A percentile compares a stretch with the other conserved stretches of the same genome.
Conservation (phyloP, 2,113 vertebrate species). For the Micromys minutus region DNA sequence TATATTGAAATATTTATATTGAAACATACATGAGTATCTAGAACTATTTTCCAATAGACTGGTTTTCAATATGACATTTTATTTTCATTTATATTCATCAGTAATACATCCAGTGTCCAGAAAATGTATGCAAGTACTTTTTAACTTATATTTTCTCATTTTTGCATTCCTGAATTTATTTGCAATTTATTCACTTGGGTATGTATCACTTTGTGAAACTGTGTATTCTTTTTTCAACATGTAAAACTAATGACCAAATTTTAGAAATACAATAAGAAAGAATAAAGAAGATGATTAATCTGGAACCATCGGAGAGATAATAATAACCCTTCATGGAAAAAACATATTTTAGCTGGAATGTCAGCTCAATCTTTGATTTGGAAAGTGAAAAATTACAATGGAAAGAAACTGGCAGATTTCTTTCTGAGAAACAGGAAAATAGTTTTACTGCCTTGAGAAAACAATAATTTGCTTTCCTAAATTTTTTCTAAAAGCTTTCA, state of each 20-base stretch:
- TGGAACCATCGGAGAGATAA: slow-evolving; percentile 64
- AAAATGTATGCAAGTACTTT: not conserved
- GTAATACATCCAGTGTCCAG: not conserved
- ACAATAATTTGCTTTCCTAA: slow-evolving; percentile 67
- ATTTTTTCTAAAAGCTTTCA: not conserved
- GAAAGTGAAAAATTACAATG: slow-evolving; percentile 70
- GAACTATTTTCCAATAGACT: not conserved
- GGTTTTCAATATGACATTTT: not conserved
- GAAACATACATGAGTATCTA: not conserved
- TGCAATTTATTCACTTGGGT: not conserved
- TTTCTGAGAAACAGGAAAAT: slow-evolving; percentile 64
- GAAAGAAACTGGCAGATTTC: slow-evolving; percentile 64
- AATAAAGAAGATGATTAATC: slow-evolving; percentile 54
- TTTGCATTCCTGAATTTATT: not conserved
- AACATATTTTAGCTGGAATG: slow-evolving; percentile 70
- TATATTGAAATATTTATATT: too few species aligned
- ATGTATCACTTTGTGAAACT: slow-evolving; percentile 22
- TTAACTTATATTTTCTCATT: not conserved
- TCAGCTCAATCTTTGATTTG: slow-evolving; percentile 70
- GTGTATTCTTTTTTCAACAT: slow-evolving; percentile 2
- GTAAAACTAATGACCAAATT: slow-evolving; percentile 21
- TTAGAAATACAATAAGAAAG: slow-evolving; percentile 58
- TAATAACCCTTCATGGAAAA: slow-evolving; percentile 60
- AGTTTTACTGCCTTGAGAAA: slow-evolving; percentile 69
- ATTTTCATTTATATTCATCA: slow-evolving; percentile 38